Conservation (phyloP, 2,113 vertebrate genomes). For the Shinisaurus crocodilurus region DNA sequence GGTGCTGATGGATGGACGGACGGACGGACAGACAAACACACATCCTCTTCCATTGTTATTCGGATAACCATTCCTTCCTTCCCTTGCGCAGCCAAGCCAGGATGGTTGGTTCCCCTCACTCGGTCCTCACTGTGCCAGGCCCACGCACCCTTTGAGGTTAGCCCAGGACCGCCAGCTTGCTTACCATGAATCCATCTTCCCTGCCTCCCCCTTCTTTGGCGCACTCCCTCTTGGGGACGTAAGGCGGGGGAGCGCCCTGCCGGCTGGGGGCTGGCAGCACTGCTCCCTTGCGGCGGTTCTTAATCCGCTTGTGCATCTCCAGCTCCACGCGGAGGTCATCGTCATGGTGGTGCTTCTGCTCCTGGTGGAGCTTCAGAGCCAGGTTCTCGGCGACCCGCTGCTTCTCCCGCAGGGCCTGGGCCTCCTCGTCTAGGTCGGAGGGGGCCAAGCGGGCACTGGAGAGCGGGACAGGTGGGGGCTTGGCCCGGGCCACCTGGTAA, state of each 20-base stretch:
- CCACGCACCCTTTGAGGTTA: neutral
- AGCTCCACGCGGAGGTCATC: constrained; percentile 76
- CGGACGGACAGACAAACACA: no score
- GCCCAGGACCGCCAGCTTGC: neutral
- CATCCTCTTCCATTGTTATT: neutral
- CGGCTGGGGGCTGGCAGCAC: neutral
- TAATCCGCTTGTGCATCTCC: constrained; percentile 78
- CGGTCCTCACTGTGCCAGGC: neutral
- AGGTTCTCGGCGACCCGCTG: constrained; percentile 43
- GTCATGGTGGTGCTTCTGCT: constrained; percentile 31
- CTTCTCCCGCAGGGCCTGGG: constrained; percentile 46
- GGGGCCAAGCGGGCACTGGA: constrained; percentile 11
- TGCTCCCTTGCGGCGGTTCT: constrained; percentile 68
- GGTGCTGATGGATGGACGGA: no score
- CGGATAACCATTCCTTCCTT: neutral
- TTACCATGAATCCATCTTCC: constrained; percentile 9
- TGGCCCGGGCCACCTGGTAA: constrained; percentile 72
- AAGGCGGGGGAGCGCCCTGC: neutral
- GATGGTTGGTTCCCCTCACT: accelerated
- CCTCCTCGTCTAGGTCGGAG: constrained; percentile 23
- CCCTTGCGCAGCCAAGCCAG: no score
- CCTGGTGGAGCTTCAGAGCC: constrained; percentile 58
- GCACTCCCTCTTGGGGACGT: constrained; percentile 6
- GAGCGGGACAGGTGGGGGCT: constrained; percentile 16
- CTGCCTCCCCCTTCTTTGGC: neutral